Percentiles rank a stretch among this genome's conserved stretches.
These are phyloP conservation scores for Automeris io DNA, from an alignment of 2,888 invertebrate species.

Conservation along the genomic window DNA sequence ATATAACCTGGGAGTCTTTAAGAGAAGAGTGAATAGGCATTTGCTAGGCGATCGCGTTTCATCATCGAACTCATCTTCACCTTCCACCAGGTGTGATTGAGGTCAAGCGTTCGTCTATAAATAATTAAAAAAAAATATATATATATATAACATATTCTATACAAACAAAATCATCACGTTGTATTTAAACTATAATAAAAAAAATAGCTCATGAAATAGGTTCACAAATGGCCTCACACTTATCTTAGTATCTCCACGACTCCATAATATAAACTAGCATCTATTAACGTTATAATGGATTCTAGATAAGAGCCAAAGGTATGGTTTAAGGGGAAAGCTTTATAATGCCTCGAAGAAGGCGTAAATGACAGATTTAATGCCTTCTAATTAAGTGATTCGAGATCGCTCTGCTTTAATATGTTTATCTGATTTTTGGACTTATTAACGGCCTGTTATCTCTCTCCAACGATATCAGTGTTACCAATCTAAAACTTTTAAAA, in stretches of 20 bases:
- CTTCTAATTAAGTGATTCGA: conserved; percentile 64
- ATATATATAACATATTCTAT: too few relatives aligned
- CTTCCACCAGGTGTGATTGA: too few relatives aligned
- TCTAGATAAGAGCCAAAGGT: conserved; percentile 57
- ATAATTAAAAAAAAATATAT: too few relatives aligned
- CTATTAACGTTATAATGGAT: conserved; percentile 65
- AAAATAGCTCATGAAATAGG: not conserved
- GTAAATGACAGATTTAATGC: conserved; percentile 68
- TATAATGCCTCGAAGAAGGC: conserved; percentile 48
- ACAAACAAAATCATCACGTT: not conserved
- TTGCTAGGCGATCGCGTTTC: too few relatives aligned
- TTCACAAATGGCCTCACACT: conserved; percentile 7
- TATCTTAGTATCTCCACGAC: conserved; percentile 17
- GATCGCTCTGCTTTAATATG: conserved; percentile 42
- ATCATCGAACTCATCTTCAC: too few relatives aligned
- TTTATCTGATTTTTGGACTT: conserved; percentile 56
- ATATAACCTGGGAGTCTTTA: too few relatives aligned
- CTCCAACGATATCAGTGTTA: conserved; percentile 12
- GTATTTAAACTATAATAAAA: not conserved
- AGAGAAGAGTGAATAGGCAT: too few relatives aligned
- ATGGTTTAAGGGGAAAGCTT: conserved; percentile 50
- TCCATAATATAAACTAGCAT: conserved; percentile 47
- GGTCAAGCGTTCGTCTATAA: too few relatives aligned
- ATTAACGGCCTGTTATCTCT: conserved; percentile 38
- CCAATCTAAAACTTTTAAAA: not conserved